Evolutionary conservation across 2,797 vertebrate genomes (phyloP).

Genomic region (Phaenicophaeus curvirostris): DNA sequence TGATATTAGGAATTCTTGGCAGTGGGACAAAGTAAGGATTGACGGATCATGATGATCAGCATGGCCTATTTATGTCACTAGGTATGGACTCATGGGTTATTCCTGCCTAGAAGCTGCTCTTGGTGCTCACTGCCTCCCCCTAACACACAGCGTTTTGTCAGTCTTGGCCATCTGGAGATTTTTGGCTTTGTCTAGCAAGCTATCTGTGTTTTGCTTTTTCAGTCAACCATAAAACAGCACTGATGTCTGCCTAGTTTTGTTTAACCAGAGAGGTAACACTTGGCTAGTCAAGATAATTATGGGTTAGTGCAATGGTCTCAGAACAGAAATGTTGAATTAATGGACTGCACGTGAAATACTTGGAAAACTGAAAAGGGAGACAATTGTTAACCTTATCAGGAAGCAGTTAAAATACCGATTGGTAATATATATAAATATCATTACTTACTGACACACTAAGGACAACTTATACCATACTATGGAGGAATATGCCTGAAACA

Average conservation of each 20-base stretch:
- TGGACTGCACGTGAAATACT: neutral
- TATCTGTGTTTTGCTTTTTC: neutral
- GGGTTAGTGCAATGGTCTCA: neutral
- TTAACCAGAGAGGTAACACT: neutral
- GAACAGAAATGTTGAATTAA: neutral
- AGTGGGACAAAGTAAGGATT: neutral
- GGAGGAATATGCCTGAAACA: neutral
- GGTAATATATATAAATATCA: neutral
- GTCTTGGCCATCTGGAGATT: neutral
- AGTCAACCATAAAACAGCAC: neutral
- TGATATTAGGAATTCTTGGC: slow-evolving; percentile 4
- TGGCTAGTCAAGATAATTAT: neutral
- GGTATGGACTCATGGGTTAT: neutral
- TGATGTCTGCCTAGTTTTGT: neutral
- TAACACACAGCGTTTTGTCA: neutral
- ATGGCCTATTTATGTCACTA: slow-evolving; percentile 34
- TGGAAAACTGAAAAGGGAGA: neutral
- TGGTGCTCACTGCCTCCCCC: neutral
- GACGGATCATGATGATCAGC: neutral
- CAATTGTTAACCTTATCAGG: fast-evolving
- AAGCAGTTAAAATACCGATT: neutral
- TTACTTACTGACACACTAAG: neutral
- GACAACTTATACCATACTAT: neutral
- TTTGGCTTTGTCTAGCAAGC: neutral
- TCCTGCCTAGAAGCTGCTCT: slow-evolving; percentile 6